Base-by-base conservation (phyloP, 2,888 invertebrate genomes). In the Lamellibrachia columna region DNA sequence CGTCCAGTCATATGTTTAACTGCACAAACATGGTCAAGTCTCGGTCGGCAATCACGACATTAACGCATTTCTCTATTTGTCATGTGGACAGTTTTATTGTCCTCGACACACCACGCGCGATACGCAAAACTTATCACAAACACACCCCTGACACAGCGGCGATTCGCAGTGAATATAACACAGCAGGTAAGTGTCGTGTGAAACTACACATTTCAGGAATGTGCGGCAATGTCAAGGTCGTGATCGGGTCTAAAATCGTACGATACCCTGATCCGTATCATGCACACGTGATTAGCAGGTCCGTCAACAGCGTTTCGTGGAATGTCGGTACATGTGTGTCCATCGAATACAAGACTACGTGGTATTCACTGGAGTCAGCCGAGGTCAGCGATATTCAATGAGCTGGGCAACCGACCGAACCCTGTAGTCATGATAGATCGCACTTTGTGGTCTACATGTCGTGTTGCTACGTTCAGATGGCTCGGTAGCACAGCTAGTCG, bases 171-270 rank as follows among this genome's bases (percentile, higher is more conserved):
- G 75, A 75, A n/a, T 22, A 75, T n/a, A 15, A n/a, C 75, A 75
- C 75, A 75, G 22, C 75, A 75, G 75, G 75, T 75, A 75, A 75
- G 75, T 75, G 75, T 75, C 75, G 75, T 75, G n/a, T n/a, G n/a
- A 22, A 75, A 75, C 75, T 22, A 22, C 22, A 75, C 75, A 2
- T 75, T 75, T 75, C 75, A 22, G 9, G 55, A 55, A 55, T 55
- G 55, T 9, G 55, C 75, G n/a, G n/a, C 75, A 6, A 75, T 75
- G 75, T 75, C 75, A 75, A 75, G 15, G 75, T 22, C 11, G 15
- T 15, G 75, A 22, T 6, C n/a, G 15, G 75, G 22, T 22, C 22
- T 75, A 75, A 6, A 75, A 6, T n/a, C 75, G 15, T 75, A 75
- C 75, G 75, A n/a, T 11, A 75, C 22, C 75, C 22, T 11, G 22